These are phyloP conservation scores for Drosophila navojoa DNA, from an alignment of 1,140 invertebrate species.

Conservation along the genomic window DNA sequence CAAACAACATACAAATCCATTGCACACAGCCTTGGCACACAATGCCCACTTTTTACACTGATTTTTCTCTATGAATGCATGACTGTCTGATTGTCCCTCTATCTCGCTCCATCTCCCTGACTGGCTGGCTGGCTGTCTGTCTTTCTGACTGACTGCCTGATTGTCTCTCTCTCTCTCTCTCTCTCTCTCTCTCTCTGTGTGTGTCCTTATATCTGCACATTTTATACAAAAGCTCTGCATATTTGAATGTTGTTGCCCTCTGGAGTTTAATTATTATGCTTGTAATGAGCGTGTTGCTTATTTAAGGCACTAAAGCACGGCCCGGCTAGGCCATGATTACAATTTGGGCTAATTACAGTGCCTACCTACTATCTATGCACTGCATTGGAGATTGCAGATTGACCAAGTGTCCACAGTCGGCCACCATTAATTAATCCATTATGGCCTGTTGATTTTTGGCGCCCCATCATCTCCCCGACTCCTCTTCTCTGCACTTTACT, in stretches of 20 bases:
- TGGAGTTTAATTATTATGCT: slow-evolving; percentile 69
- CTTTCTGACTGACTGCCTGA: background rate
- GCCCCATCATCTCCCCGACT: background rate
- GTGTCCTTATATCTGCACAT: slow-evolving; percentile 28
- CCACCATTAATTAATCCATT: slow-evolving; percentile 67
- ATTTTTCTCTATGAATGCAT: slow-evolving; percentile 14
- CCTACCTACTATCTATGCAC: background rate
- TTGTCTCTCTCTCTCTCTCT: background rate
- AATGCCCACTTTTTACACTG: slow-evolving; percentile 20
- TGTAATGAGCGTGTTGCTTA: slow-evolving; percentile 75
- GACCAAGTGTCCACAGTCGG: background rate
- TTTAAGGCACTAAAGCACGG: slow-evolving; percentile 35
- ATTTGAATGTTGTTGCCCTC: slow-evolving; percentile 69
- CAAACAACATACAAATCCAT: slow-evolving; percentile 65
- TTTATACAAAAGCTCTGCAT: slow-evolving; percentile 26
- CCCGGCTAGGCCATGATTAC: slow-evolving; percentile 7
- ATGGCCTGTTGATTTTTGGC: slow-evolving; percentile 64
- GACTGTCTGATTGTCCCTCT: background rate
- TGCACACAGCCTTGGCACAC: slow-evolving; percentile 37
- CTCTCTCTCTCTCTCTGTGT: background rate
- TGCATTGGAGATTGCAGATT: slow-evolving; percentile 1
- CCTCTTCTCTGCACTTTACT: slow-evolving; percentile 25
- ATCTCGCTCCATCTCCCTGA: background rate
- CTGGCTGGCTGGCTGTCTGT: slow-evolving; percentile 21
- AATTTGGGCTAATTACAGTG: slow-evolving; percentile 62